Percentiles rank a stretch among this genome's conserved stretches.
Conservation (phyloP, 2,888 invertebrate genomes). For the Lypha dubia region DNA sequence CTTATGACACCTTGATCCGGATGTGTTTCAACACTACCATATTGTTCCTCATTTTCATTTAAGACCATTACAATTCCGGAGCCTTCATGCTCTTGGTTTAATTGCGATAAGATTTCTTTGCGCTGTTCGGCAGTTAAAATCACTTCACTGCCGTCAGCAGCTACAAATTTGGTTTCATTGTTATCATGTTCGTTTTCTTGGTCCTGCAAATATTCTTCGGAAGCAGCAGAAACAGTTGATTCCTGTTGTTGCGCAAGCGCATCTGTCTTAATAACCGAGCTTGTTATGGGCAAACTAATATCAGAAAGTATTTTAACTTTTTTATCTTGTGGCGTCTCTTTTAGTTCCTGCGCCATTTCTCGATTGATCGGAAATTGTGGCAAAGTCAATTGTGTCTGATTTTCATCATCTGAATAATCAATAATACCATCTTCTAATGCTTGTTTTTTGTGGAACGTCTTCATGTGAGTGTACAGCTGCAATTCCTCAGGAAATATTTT, state of each 20-base stretch:
- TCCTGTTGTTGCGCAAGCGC: constrained; percentile 85
- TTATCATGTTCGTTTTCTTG: constrained; percentile 66
- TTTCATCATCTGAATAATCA: constrained; percentile 85
- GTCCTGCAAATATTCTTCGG: constrained; percentile 81
- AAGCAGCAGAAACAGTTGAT: constrained; percentile 82
- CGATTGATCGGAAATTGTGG: constrained; percentile 73
- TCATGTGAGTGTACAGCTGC: constrained; percentile 89
- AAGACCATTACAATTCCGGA: constrained; percentile 83
- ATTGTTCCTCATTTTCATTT: constrained; percentile 77
- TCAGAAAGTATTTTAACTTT: constrained; percentile 85
- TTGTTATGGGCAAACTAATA: constrained; percentile 80
- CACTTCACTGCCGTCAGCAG: constrained; percentile 84
- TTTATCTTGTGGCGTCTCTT: constrained; percentile 43
- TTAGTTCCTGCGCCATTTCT: constrained; percentile 44
- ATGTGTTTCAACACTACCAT: constrained; percentile 39
- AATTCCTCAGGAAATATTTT: constrained; percentile 88
- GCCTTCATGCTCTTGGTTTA: constrained; percentile 82
- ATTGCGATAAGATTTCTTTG: constrained; percentile 82
- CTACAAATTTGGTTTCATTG: constrained; percentile 83
- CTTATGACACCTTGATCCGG: constrained; percentile 60
- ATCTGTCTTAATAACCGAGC: constrained; percentile 75
- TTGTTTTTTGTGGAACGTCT: constrained; percentile 86
- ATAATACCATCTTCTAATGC: constrained; percentile 88
- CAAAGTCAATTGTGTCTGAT: constrained; percentile 63
- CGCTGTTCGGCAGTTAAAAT: constrained; percentile 82